These are phyloP conservation scores for Callyntrura guangdongensis DNA, from an alignment of 2,888 invertebrate species.

Conservation along the genomic window DNA sequence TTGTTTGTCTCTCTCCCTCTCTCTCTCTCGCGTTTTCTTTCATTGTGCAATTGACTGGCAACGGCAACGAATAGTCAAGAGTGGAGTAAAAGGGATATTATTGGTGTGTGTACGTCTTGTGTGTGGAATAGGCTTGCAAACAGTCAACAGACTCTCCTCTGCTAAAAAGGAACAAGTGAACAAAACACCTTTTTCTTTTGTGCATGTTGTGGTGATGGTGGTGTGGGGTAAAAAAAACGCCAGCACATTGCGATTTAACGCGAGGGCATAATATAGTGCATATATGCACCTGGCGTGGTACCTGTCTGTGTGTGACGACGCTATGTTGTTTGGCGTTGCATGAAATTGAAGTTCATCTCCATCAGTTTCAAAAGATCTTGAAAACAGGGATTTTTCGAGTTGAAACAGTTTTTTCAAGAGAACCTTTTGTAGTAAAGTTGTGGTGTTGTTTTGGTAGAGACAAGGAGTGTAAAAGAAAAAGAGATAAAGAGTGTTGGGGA, in stretches of 20 bases:
- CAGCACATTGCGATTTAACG: neutral
- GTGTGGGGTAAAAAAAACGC: neutral
- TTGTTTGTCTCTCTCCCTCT: no score
- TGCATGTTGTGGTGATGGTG: neutral
- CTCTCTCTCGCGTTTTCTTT: neutral
- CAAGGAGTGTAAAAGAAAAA: neutral
- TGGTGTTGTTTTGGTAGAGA: neutral
- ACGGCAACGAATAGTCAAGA: neutral
- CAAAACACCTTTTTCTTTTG: constrained; percentile 23
- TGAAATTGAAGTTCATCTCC: constrained; percentile 1
- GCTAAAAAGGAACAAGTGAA: neutral
- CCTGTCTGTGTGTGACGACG: neutral
- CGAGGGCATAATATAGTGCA: neutral
- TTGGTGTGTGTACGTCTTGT: neutral
- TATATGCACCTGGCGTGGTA: constrained; percentile 4
- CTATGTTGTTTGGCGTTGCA: neutral
- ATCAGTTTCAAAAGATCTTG: constrained; percentile 5
- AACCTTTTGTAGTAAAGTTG: neutral
- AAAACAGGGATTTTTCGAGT: neutral
- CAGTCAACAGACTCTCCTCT: constrained; percentile 17
- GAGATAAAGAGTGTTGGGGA: neutral
- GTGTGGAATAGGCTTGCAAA: constrained; percentile 27
- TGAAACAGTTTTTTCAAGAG: neutral
- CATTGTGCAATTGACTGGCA: constrained; percentile 64
- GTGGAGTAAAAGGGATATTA: neutral